phyloP scores from a whole-genome alignment of 2,888 invertebrate genomes.

The Leptura quadrifasciata region DNA sequence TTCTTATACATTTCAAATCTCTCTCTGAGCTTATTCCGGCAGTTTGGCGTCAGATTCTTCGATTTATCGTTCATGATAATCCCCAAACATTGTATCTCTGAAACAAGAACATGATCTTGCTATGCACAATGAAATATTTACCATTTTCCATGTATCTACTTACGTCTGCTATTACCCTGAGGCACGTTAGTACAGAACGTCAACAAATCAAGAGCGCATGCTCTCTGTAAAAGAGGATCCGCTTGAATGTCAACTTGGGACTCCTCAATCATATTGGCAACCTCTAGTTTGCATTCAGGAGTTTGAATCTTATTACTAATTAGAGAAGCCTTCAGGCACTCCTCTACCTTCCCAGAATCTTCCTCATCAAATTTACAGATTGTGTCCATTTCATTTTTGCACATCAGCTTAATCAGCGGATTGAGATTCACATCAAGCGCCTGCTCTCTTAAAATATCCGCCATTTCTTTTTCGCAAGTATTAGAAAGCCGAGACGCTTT shows the following conservation, averaged over 20 bases:
- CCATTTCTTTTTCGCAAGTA: conserved; percentile 89
- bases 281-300: conserved; percentile 87
- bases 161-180: conserved; percentile 94
- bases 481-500: conserved; percentile 83
- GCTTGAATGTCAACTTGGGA: conserved; percentile 95
- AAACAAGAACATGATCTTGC: conserved; percentile 61
- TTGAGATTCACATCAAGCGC: conserved; percentile 94
- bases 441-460: conserved; percentile 88
- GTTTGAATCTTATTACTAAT: conserved; percentile 84
- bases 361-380: conserved; percentile 78
- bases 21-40: conserved; percentile 86
- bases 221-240: conserved; percentile 92
- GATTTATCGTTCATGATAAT: conserved; percentile 81
- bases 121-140: conserved; percentile 7
- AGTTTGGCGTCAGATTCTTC: conserved; percentile 84
- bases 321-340: conserved; percentile 92
- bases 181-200: conserved; percentile 87
- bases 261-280: conserved; percentile 92
- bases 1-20: conserved; percentile 94
- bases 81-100: conserved; percentile 87
- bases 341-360: conserved; percentile 82
- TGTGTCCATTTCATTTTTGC: conserved; percentile 83
- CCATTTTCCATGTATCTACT: conserved; percentile 68
- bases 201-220: conserved; percentile 89
- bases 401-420: conserved; percentile 88